These are phyloP conservation scores for Drosophila austrosaltans DNA, from an alignment of 2,888 invertebrate genomes.

Conservation along the genomic window DNA sequence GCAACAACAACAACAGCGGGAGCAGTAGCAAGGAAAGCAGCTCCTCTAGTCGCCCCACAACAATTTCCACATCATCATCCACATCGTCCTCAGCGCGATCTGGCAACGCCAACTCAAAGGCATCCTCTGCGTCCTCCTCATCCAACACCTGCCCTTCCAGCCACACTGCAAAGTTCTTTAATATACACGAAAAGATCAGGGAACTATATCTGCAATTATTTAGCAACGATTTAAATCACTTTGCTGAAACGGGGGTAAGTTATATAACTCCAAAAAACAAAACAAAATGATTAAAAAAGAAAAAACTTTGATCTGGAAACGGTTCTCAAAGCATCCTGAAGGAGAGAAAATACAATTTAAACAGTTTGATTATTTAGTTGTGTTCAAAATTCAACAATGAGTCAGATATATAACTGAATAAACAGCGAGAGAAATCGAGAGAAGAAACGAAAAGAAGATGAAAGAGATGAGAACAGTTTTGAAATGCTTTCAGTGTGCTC, in stretches of 20 bases:
- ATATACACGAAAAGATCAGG: constrained; percentile 83
- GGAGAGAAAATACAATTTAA: too few relatives aligned
- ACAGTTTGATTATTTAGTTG: too few relatives aligned
- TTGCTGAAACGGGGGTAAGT: constrained; percentile 82
- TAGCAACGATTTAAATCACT: constrained; percentile 81
- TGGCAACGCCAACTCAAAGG: constrained; percentile 41
- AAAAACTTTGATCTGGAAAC: too few relatives aligned
- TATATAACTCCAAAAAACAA: background rate
- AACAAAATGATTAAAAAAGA: background rate
- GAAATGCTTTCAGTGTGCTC: background rate
- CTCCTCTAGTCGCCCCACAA: constrained; percentile 71
- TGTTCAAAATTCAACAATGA: too few relatives aligned
- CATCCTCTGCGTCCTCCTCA: constrained; percentile 26
- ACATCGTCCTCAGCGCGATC: constrained; percentile 45
- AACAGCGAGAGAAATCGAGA: background rate
- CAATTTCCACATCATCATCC: constrained; percentile 58
- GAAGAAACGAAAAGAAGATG: too few relatives aligned
- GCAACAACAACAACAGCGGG: constrained; percentile 26
- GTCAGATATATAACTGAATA: too few relatives aligned
- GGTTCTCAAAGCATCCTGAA: too few relatives aligned
- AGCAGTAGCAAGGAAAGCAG: constrained; percentile 54
- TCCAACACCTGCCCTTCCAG: constrained; percentile 44
- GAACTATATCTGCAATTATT: constrained; percentile 82
- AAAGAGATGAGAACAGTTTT: background rate
- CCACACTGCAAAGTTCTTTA: constrained; percentile 76